Conservation (phyloP, 2,113 vertebrate species). For the Amazona guildingii region DNA sequence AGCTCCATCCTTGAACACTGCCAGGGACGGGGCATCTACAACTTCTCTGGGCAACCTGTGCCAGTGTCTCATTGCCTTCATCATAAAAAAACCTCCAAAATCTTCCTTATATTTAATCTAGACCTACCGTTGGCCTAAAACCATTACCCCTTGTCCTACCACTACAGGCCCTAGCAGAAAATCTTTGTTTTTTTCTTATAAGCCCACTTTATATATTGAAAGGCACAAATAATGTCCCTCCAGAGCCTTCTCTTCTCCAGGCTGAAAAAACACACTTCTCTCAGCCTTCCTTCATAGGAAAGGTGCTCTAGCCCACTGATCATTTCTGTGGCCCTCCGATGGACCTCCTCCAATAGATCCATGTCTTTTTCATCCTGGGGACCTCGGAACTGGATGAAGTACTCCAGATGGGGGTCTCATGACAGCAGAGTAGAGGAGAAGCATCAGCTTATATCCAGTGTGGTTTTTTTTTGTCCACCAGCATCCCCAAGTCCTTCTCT, state of each 20-base stretch:
- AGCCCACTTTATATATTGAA: background rate
- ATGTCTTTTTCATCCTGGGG: rapidly evolving
- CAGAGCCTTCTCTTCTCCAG: background rate
- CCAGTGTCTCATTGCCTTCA: background rate
- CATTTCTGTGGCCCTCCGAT: background rate
- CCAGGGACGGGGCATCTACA: background rate
- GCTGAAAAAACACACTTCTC: background rate
- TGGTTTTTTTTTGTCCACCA: background rate
- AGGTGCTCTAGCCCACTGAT: background rate
- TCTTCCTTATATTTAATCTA: background rate
- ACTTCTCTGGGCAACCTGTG: background rate
- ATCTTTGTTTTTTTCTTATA: background rate
- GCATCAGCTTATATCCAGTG: background rate
- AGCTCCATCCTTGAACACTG: background rate
- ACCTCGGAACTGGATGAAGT: background rate
- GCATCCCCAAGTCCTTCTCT: background rate
- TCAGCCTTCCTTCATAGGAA: background rate
- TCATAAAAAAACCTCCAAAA: rapidly evolving
- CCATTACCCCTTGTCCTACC: background rate
- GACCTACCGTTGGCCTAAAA: background rate
- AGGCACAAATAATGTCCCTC: background rate
- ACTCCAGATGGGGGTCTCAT: background rate
- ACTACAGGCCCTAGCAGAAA: background rate
- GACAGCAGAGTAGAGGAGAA: background rate
- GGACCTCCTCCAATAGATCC: background rate